phyloP scores from a whole-genome alignment of 1,140 invertebrate genomes.

The Bilobella aurantiaca region DNA sequence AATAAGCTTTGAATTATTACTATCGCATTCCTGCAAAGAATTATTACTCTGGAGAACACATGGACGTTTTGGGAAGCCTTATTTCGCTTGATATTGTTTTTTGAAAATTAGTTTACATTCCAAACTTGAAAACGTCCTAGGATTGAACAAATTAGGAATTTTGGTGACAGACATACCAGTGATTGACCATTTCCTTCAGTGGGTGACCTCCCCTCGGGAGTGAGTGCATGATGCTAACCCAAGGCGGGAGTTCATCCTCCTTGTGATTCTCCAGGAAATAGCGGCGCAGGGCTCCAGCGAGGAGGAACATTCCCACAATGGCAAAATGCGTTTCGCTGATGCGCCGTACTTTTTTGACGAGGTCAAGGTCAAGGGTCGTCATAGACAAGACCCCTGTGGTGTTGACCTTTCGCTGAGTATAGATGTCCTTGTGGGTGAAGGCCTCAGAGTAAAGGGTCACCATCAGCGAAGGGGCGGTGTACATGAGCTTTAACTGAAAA shows the following conservation, averaged over 20 bases:
- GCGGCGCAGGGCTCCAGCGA: slow-evolving; percentile 26
- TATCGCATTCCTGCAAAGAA: no score
- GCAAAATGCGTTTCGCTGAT: slow-evolving; percentile 30
- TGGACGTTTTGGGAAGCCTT: no score
- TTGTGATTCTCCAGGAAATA: slow-evolving; percentile 12
- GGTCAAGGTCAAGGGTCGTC: slow-evolving; percentile 20
- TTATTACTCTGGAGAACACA: no score
- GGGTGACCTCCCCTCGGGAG: slow-evolving; percentile 30
- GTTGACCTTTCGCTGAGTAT: slow-evolving; percentile 22
- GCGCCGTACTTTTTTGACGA: slow-evolving; percentile 21
- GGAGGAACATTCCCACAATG: slow-evolving; percentile 29
- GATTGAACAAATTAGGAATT: no score
- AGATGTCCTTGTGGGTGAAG: slow-evolving; percentile 26
- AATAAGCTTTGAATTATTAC: background rate
- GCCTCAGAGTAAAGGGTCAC: slow-evolving; percentile 23
- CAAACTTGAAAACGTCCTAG: no score
- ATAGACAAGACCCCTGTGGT: slow-evolving; percentile 24
- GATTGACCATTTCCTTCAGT: slow-evolving; percentile 26
- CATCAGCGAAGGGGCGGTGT: slow-evolving; percentile 8
- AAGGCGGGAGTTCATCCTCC: slow-evolving; percentile 12
- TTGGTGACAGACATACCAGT: slow-evolving; percentile 23
- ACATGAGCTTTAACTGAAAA: slow-evolving; percentile 14
- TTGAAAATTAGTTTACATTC: no score
- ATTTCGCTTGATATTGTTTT: no score
- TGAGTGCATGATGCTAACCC: slow-evolving; percentile 30